Evolutionary conservation across 2,113 vertebrate genomes (phyloP).

Genomic region (Gymnarchus niloticus): DNA sequence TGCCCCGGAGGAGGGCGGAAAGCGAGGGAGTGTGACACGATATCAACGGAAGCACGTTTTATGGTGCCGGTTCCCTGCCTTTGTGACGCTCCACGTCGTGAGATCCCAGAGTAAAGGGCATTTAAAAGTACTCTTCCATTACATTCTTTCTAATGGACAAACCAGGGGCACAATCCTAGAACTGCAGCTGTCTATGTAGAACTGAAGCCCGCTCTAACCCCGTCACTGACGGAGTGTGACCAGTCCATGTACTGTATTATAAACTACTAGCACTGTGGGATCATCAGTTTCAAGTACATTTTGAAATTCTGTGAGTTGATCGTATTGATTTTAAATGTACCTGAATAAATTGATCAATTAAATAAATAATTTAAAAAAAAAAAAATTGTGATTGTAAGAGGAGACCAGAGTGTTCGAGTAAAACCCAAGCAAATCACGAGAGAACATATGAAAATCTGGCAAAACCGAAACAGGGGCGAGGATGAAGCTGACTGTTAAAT

Average conservation of each 20-base stretch:
- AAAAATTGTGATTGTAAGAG: neutral
- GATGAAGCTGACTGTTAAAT: neutral
- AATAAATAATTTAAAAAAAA: neutral
- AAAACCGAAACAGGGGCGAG: neutral
- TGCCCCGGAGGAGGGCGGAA: neutral
- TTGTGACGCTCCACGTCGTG: constrained; percentile 35
- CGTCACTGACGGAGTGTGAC: neutral
- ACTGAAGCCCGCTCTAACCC: constrained; percentile 4
- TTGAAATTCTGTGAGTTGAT: too few species aligned
- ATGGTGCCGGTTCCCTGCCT: constrained; percentile 24
- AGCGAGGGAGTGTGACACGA: constrained; percentile 8
- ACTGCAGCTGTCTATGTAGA: neutral
- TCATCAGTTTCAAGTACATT: neutral
- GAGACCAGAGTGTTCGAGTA: neutral
- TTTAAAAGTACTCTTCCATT: constrained; percentile 19
- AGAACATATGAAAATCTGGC: neutral
- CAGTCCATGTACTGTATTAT: neutral
- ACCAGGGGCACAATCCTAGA: neutral
- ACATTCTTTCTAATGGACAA: constrained; percentile 16
- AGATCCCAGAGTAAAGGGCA: constrained; percentile 31
- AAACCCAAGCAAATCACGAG: too few species aligned
- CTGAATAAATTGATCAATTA: constrained; percentile 12
- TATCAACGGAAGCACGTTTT: neutral
- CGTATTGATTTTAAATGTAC: too few species aligned
- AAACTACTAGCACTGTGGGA: neutral